Evolutionary conservation across 2,113 vertebrate genomes (phyloP), one percentile per base, ranked within the genome.

Genomic region (Myotis lucifugus): DNA sequence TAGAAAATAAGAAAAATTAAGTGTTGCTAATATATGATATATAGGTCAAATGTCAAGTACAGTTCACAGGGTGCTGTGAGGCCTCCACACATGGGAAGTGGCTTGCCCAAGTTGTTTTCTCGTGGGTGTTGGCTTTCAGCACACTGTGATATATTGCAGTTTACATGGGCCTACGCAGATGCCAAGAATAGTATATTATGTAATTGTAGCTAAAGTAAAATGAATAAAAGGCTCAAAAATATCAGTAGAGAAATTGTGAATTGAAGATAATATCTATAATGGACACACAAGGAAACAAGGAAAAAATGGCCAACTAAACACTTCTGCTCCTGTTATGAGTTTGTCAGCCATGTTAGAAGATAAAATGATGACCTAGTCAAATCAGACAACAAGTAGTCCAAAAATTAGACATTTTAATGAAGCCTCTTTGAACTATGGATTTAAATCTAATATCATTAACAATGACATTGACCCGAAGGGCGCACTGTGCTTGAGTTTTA

Each of bases 201-300:
- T 64, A 29, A 42, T 76, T 85, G 88, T 59, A 82, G 81, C 52
- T 88, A 48, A 85, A 95, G 42, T 85, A 73, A 88, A 85, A 77
- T 88, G n/a, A 48, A 69, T 48, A 88, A 67, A 93, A 81, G 32
- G 4, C n/a, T 83, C 93, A 14, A 88, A 82, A 37, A 19, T 96
- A 64, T 32, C 34, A 61, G 19, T 54, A 70, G 85, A 76, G n/a
- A 76, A 85, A 89, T 15, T 79, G 34, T n/a, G 52, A 84, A n/a
- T 64, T 84, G 54, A 73, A 94, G 34, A 32, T 64, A 54, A 74
- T 73, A 67, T n/a, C 37, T 85, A 11, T n/a, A 56, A 81, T n/a
- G 56, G 23, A 67, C 84, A 12, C 74, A 61, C 5, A 86, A 91
- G 50, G 37, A 64, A 90, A 82, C 9, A 74, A n/a, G 8, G 91